Evolutionary conservation across 2,888 invertebrate genomes (phyloP).

Genomic region (Drosophila ezoana): DNA sequence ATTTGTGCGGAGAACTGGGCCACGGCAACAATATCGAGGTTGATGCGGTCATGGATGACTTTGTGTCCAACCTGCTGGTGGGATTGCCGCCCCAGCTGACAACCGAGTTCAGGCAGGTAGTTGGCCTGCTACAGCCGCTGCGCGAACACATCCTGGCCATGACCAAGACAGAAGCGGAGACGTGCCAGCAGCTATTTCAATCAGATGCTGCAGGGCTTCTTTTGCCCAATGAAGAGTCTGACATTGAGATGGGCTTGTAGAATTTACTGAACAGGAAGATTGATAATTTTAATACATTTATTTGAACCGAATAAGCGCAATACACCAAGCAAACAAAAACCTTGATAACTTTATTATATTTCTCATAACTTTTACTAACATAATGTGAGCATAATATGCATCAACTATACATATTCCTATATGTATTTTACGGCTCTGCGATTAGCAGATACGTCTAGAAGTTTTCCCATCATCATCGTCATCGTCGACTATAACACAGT

Average conservation of each 20-base stretch:
- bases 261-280: not conserved
- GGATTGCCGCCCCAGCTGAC: conserved; percentile 29
- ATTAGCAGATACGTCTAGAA: not conserved
- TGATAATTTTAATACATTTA: too few species aligned
- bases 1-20: conserved; percentile 43
- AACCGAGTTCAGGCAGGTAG: not conserved
- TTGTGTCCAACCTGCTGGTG: conserved; percentile 24
- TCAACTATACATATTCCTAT: not conserved
- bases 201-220: not conserved
- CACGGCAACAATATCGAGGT: conserved; percentile 38
- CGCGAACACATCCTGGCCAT: conserved; percentile 18
- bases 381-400: too few species aligned
- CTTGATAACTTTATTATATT: not conserved
- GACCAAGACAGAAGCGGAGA: conserved; percentile 9
- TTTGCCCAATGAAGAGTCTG: conserved; percentile 20
- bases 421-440: not conserved
- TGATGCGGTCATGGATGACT: conserved; percentile 28
- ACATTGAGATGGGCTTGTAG: conserved; percentile 22
- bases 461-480: not conserved
- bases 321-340: not conserved
- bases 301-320: not conserved
- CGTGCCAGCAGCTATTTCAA: conserved; percentile 7
- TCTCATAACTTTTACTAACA: not conserved
- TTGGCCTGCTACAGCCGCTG: conserved; percentile 17
- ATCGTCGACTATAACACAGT: too few species aligned